These are phyloP conservation scores for Meriones unguiculatus DNA, from an alignment of 2,113 vertebrate species.

Conservation along the genomic window DNA sequence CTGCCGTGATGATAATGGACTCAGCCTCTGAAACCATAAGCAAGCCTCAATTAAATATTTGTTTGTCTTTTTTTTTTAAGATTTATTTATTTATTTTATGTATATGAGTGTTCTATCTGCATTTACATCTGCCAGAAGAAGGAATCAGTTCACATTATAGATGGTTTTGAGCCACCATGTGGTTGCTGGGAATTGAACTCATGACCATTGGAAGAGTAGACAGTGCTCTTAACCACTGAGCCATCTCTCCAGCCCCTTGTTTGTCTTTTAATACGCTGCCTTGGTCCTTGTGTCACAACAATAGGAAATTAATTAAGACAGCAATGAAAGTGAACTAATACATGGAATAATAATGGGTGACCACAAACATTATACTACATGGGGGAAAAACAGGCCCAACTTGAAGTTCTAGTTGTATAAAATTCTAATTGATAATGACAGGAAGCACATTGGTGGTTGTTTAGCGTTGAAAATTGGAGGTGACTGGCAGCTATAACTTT, in stretches of 20 bases:
- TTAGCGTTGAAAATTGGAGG: not conserved
- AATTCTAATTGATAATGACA: not conserved
- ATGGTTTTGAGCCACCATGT: too few species aligned
- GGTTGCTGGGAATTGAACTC: too few species aligned
- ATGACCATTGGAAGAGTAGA: too few species aligned
- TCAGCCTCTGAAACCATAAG: not conserved
- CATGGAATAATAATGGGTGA: not conserved
- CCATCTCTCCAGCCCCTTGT: too few species aligned
- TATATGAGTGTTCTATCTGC: too few species aligned
- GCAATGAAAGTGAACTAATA: not conserved
- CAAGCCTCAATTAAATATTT: not conserved
- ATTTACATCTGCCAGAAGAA: too few species aligned
- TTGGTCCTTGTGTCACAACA: not conserved
- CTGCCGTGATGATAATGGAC: too few species aligned
- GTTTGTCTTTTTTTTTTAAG: too few species aligned
- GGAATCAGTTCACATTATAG: too few species aligned
- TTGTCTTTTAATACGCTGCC: not conserved
- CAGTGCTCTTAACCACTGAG: too few species aligned
- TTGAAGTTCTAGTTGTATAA: not conserved
- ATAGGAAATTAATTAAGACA: not conserved
- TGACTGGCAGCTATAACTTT: not conserved
- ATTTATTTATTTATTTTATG: too few species aligned
- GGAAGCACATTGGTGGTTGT: not conserved
- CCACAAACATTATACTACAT: not conserved
- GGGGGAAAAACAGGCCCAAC: not conserved